Conservation (phyloP, 1,140 invertebrate species). For the Polyergus mexicanus region DNA sequence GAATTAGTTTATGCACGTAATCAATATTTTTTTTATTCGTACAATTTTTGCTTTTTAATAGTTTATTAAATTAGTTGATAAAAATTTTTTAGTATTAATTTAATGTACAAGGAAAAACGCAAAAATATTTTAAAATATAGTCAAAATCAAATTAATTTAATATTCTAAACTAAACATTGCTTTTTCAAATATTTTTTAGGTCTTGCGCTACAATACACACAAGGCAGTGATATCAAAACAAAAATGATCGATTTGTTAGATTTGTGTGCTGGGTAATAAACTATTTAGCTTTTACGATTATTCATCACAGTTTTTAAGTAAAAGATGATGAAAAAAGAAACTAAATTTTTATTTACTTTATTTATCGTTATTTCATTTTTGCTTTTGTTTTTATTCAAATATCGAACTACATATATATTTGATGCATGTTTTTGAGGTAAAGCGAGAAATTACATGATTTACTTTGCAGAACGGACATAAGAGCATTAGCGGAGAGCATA, state of each 20-base stretch:
- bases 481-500: slow-evolving; percentile 86
- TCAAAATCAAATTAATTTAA: slow-evolving; percentile 28
- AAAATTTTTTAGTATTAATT: background rate
- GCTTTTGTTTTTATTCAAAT: background rate
- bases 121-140: no score
- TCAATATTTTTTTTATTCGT: background rate
- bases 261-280: slow-evolving; percentile 87
- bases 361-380: background rate
- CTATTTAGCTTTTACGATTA: slow-evolving; percentile 9
- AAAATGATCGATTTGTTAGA: slow-evolving; percentile 90
- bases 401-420: background rate
- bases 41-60: background rate
- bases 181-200: slow-evolving; percentile 80
- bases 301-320: background rate
- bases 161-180: background rate
- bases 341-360: background rate
- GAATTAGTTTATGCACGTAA: background rate
- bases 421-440: slow-evolving; percentile 1
- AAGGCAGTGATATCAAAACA: slow-evolving; percentile 87
- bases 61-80: background rate
- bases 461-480: slow-evolving; percentile 87
- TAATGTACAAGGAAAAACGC: background rate
- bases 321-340: background rate
- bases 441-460: slow-evolving; percentile 39
- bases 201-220: slow-evolving; percentile 88